Evolutionary conservation across 2,888 invertebrate species (phyloP), one percentile per base, ranked within the genome.

Genomic region (Cataglyphis cursor): DNA sequence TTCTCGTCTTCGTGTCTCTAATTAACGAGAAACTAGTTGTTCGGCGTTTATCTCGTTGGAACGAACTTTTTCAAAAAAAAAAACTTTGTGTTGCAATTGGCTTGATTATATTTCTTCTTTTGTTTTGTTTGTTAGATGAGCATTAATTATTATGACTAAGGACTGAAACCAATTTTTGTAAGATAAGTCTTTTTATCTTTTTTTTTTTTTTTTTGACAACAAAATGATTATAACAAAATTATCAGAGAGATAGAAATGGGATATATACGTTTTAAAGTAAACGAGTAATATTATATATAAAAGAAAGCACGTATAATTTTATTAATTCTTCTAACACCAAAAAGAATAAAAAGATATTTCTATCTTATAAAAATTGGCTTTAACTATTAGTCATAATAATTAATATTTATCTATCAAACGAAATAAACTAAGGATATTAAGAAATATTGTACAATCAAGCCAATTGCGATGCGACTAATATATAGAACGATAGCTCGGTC

Each of bases 1-100:
- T 44, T 18, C 18, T 1, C 57, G 41, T 12, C 44, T 31, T 57
- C 41, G 31, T 44, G 76, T 59, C 59, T 78, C 70, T 61, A 80
- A 80, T 80, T 80, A 80, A 80, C 35, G 78, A 70, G 44, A 78
- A 59, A 57, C 75, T 44, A 70, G 70, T 80, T 80, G 61, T 9
- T n/a, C n/a, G 31, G 31, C 44, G 78, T 78, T 68, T 78, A 59
- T 70, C 59, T 78, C 44, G 21, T 35, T 70, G 31, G 57, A 70
- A 57, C 57, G 15, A 41, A 70, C 59, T 44, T 70, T 78, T 70
- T 24, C 31, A 18, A 70, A 70, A 31, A 44, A 78, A 70, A 41
- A 44, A 78, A 70, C 31, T 51, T 51, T 10, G n/a, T 28, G 3
- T 35, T 9, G 35, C 70, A 57, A 80, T 80, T 59, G 70, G 57